Evolutionary conservation across 1,140 invertebrate genomes (phyloP).

Genomic region (Drosophila chauvacae): DNA sequence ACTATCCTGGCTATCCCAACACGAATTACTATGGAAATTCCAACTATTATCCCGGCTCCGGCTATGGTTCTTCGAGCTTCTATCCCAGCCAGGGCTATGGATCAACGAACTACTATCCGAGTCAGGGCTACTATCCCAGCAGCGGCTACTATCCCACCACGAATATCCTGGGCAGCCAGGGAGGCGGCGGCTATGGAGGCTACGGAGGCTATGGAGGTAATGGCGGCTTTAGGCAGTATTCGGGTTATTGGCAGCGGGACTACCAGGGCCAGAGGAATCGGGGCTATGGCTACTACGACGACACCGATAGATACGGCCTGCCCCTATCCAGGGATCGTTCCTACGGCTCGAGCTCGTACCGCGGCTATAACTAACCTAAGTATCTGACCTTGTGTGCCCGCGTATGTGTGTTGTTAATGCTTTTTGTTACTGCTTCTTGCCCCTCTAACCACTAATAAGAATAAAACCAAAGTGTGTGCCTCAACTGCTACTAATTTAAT

Average conservation of each 20-base stretch:
- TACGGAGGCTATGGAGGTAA: conserved; percentile 85
- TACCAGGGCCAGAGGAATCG: conserved; percentile 80
- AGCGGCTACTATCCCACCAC: conserved; percentile 66
- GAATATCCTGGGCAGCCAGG: conserved; percentile 72
- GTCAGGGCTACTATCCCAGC: conserved; percentile 12
- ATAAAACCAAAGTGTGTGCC: conserved; percentile 32
- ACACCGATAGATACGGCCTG: conserved; percentile 80
- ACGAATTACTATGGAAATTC: conserved; percentile 39
- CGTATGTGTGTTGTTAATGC: conserved; percentile 13
- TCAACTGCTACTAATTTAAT: conserved; percentile 42
- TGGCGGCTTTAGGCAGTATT: conserved; percentile 84
- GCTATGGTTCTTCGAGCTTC: conserved; percentile 47
- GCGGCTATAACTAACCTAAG: conserved; percentile 69
- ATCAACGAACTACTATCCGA: conserved; percentile 40
- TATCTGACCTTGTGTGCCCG: conserved; percentile 4
- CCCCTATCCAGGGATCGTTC: conserved; percentile 53
- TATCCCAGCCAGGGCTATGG: conserved; percentile 41
- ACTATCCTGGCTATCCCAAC: conserved; percentile 57
- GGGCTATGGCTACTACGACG: conserved; percentile 77
- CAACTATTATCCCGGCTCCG: conserved; percentile 22
- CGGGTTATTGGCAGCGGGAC: conserved; percentile 82
- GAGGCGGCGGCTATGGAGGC: conserved; percentile 67
- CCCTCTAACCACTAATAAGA: conserved; percentile 17
- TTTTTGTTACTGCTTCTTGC: conserved; percentile 32
- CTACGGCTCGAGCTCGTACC: conserved; percentile 46